Evolutionary conservation across 2,888 invertebrate species (phyloP).

Genomic region (Aspidiotus destructor): DNA sequence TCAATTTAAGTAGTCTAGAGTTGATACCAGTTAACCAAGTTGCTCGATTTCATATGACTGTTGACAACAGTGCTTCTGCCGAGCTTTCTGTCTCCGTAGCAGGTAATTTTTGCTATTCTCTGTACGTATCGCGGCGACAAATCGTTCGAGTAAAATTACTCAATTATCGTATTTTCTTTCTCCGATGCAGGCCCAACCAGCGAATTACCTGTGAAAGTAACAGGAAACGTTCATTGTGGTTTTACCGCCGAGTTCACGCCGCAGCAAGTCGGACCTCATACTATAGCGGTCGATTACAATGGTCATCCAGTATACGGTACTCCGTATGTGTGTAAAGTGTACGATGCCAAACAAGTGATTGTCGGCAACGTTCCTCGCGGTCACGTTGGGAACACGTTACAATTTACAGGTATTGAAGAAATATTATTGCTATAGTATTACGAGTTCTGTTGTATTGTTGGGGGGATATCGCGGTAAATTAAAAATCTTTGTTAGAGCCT

Average conservation of each 20-base stretch:
- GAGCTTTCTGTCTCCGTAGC: constrained; percentile 82
- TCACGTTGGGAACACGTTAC: constrained; percentile 80
- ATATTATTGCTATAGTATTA: background rate
- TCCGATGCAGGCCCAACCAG: constrained; percentile 59
- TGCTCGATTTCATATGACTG: constrained; percentile 68
- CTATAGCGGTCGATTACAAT: constrained; percentile 83
- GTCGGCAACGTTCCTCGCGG: constrained; percentile 72
- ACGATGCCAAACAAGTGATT: constrained; percentile 79
- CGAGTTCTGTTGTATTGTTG: background rate
- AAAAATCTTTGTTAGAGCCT: no score
- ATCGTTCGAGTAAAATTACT: background rate
- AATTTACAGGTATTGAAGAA: constrained; percentile 55
- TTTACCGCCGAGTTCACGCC: constrained; percentile 89
- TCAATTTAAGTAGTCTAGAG: constrained; percentile 66
- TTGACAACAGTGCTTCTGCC: constrained; percentile 60
- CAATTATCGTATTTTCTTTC: background rate
- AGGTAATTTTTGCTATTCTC: constrained; percentile 40
- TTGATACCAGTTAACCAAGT: constrained; percentile 74
- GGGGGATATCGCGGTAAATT: no score
- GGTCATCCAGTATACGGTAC: constrained; percentile 80
- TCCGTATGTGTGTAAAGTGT: constrained; percentile 81
- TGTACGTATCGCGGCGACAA: background rate
- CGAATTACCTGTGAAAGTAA: constrained; percentile 78
- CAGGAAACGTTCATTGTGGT: constrained; percentile 76
- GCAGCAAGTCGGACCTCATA: constrained; percentile 83